phyloP scores from a whole-genome alignment of 2,888 invertebrate species.

The Tanaodytes sp. region DNA sequence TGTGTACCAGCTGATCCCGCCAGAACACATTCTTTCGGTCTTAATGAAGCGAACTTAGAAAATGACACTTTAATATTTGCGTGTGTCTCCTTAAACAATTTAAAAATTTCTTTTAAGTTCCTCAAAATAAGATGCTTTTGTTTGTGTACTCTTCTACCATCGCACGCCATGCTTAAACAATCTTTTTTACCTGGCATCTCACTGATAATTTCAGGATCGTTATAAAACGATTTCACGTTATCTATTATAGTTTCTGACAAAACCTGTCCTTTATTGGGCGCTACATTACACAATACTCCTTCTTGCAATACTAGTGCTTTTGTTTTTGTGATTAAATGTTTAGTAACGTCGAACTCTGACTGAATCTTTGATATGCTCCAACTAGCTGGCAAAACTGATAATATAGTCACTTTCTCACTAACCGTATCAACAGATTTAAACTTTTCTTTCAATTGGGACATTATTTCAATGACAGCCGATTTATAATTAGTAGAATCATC shows the following conservation, averaged over 20 bases:
- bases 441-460: constrained; percentile 10
- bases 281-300: constrained; percentile 10
- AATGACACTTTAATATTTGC: not conserved
- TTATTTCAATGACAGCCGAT: constrained; percentile 14
- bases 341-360: constrained; percentile 2
- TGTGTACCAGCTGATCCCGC: constrained; percentile 9
- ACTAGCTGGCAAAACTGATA: constrained; percentile 14
- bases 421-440: constrained; percentile 4
- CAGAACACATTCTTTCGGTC: constrained; percentile 2
- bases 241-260: not conserved
- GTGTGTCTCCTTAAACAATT: constrained; percentile 1
- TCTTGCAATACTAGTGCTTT: constrained; percentile 15
- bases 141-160: constrained; percentile 9
- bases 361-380: constrained; percentile 20
- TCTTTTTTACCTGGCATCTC: constrained; percentile 24
- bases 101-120: constrained; percentile 11
- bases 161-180: not conserved
- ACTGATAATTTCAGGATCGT: constrained; percentile 10
- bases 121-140: constrained; percentile 21
- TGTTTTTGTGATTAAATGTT: constrained; percentile 18
- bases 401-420: constrained; percentile 6
- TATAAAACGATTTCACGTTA: constrained; percentile 1
- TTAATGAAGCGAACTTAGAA: not conserved
- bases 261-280: not conserved
- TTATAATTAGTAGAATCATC: too few relatives aligned